Conservation (phyloP, 2,797 vertebrate genomes). For the Manis javanica region DNA sequence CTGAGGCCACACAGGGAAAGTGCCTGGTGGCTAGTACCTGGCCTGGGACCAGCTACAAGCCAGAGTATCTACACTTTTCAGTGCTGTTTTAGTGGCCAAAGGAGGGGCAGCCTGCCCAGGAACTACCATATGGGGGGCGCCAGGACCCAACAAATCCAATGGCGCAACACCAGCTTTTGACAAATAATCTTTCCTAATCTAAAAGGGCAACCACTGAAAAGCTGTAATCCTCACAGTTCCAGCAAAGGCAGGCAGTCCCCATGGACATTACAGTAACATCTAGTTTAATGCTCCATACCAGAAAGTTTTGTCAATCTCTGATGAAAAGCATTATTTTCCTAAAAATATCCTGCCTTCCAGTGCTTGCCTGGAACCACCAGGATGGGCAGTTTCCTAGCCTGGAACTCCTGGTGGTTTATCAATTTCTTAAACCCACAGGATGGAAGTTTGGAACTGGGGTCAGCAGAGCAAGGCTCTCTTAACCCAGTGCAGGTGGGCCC, state of each 20-base stretch:
- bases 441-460: neutral
- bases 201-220: neutral
- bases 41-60: neutral
- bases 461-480: neutral
- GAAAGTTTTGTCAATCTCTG: neutral
- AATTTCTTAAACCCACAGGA: neutral
- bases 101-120: neutral
- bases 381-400: neutral
- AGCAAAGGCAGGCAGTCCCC: neutral
- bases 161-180: neutral
- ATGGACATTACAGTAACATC: neutral
- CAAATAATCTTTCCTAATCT: neutral
- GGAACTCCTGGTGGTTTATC: neutral
- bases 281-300: neutral
- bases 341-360: neutral
- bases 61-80: neutral
- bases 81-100: neutral
- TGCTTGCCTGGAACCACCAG: neutral
- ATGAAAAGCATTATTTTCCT: conserved; percentile 12
- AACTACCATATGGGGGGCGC: neutral
- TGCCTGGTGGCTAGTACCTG: neutral
- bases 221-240: neutral
- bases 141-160: neutral
- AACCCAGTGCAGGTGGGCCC: neutral
- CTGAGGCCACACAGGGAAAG: neutral